Evolutionary conservation across 2,888 invertebrate species (phyloP), one percentile per base, ranked within the genome.

Genomic region (Nowickia ferox): DNA sequence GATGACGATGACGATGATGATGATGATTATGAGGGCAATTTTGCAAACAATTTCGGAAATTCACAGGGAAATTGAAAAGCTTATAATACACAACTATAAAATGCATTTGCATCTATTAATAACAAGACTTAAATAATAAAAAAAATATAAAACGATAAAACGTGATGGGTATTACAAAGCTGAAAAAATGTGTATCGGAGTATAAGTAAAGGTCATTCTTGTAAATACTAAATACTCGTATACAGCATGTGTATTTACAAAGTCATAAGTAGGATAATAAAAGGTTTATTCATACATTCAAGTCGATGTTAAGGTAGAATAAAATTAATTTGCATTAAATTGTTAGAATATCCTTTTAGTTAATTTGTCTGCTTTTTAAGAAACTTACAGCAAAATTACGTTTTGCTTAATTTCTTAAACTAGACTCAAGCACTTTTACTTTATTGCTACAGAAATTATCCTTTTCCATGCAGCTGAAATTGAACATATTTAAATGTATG

Each of bases 51-150:
- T 80, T 85, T 86, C 66, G 86, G 86, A 86, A 86, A 86, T 86
- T 86, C 86, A 83, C 83, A 86, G 76, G 76, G 86, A 86, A 83
- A 83, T 83, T 80, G 86, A 71, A 79, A 83, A 83, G 65, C 51
- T 68, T 38, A 51, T 15, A 55, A n/a, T 30, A 66, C 15, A 66
- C 66, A 81, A 46, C 66, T 68, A 61, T 8, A 22, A 71, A 65
- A 30, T 53, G 46, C 72, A 74, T 74, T 85, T 77, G 55, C 63
- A 66, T 80, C 65, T 66, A 72, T 77, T 48, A 30, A 48, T 72
- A 72, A 46, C 30, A 66, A 55, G 57, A 40, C 17, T 76, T 44
- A 1, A 22, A 42, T 17, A 30, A n/a, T n/a, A n/a, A n/a, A n/a
- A 63, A 57, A 69, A 53, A 66, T 22, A 57, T 77, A 19, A 83